Evolutionary conservation across 2,888 invertebrate genomes (phyloP).

Genomic region (Amphipyra tragopoginis): DNA sequence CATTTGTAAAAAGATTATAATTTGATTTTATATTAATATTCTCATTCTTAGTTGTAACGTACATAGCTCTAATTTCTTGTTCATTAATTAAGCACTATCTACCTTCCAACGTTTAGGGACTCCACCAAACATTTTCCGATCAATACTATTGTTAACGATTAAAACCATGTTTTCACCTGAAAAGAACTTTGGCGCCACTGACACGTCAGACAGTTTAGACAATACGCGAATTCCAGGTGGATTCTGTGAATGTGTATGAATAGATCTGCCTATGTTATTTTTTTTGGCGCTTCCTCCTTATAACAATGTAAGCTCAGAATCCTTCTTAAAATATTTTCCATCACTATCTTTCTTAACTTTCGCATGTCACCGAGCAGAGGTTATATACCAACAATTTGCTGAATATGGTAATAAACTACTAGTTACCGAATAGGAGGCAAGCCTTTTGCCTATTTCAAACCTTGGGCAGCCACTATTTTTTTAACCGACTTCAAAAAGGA

Average conservation of each 20-base stretch:
- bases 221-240: conserved; percentile 8
- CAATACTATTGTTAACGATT: background rate
- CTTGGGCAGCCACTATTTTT: too few relatives aligned
- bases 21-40: too few relatives aligned
- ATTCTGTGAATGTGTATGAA: conserved; percentile 28
- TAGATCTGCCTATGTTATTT: conserved; percentile 24
- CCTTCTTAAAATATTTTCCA: background rate
- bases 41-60: too few relatives aligned
- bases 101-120: background rate
- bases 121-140: background rate
- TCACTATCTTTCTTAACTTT: background rate
- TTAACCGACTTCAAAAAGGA: too few relatives aligned
- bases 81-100: background rate
- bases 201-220: conserved; percentile 9
- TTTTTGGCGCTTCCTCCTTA: background rate
- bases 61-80: too few relatives aligned
- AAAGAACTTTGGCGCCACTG: conserved; percentile 16
- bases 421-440: too few relatives aligned
- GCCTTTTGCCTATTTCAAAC: too few relatives aligned
- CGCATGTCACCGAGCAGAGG: too few relatives aligned
- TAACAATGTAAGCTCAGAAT: background rate
- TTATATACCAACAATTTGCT: too few relatives aligned
- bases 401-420: too few relatives aligned
- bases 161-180: background rate
- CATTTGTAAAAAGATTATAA: too few relatives aligned